These are phyloP conservation scores for Callochromis pleurospilus DNA, from an alignment of 2,113 vertebrate species.

Conservation along the genomic window DNA sequence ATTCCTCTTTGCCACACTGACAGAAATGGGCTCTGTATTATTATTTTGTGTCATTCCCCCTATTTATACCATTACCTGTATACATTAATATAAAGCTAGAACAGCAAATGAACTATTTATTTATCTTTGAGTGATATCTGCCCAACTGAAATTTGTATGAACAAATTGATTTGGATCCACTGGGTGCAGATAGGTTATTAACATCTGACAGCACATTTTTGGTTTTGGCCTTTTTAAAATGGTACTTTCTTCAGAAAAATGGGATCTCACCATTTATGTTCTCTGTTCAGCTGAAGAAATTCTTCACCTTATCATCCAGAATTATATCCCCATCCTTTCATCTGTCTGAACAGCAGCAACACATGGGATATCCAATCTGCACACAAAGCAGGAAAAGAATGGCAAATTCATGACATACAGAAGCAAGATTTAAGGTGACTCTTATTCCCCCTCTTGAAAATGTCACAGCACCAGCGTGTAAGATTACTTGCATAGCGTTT, in stretches of 20 bases:
- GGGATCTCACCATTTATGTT: slow-evolving; percentile 34
- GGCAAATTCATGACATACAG: not conserved
- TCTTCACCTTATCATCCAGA: slow-evolving; percentile 19
- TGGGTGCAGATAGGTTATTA: not conserved
- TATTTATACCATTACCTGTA: not conserved
- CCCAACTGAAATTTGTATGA: not conserved
- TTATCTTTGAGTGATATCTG: not conserved
- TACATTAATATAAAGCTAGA: not conserved
- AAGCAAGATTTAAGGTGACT: not conserved
- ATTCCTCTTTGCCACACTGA: not conserved
- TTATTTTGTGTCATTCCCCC: not conserved
- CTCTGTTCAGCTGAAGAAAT: slow-evolving; percentile 25
- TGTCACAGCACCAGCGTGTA: not conserved
- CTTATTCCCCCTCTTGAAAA: not conserved
- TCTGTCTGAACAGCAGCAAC: not conserved
- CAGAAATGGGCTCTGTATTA: not conserved
- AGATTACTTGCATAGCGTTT: not conserved
- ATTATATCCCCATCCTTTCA: slow-evolving; percentile 31
- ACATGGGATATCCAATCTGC: not conserved
- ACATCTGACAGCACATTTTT: not conserved
- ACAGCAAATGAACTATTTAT: not conserved
- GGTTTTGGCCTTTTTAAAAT: not conserved
- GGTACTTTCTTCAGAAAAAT: not conserved
- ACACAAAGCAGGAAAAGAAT: not conserved
- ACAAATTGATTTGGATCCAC: not conserved